Base-by-base conservation (phyloP, 1,140 invertebrate genomes). In the Lepidostoma basale region DNA sequence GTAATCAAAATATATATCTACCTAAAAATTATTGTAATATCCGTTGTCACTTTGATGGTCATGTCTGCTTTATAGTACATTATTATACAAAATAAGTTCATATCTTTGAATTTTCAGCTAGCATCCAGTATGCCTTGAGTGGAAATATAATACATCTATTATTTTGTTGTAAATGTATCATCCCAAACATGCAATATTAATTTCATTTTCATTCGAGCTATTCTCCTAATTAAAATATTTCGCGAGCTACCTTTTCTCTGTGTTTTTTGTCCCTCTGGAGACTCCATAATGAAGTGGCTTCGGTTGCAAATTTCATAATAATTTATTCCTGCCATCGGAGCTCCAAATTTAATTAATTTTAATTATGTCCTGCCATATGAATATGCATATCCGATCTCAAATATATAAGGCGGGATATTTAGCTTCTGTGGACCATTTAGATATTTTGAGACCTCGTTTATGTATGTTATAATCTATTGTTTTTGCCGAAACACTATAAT, bases 211-310 rank as follows among this genome's bases (percentile, higher is more conserved):
- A 16, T 42, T 45, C 45, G 33, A 62, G 40, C 54, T 69, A 69
- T 64, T 65, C 63, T 52, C 14, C 59, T 62, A 65, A 69, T 69
- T 69, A 69, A 69, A 69, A 69, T 58, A 49, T 65, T 30, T 44
- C 26, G 45, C 33, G 14, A 25, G 33, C 30, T 56, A 9, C 28
- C 59, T 47, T 62, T 44, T 9, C 18, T 22, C 33, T 68, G 30
- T 47, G n/a, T 68, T 65, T 49, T 62, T 62, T 62, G 33, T 60
- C 44, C 39, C 58, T 26, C 10, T 12, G 6, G 20, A 40, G 40
- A 18, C n/a, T 4, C 22, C 10, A n/a, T 45, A 62, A 28, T 28
- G 28, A 62, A 62, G 33, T 30, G 33, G 12, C 0, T 3, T 18
- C 14, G 39, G 25, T 25, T 44, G 36, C 59, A 62, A 9, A 62